Conservation (phyloP, 2,888 invertebrate genomes). For the Cosmorhoe ocellata region DNA sequence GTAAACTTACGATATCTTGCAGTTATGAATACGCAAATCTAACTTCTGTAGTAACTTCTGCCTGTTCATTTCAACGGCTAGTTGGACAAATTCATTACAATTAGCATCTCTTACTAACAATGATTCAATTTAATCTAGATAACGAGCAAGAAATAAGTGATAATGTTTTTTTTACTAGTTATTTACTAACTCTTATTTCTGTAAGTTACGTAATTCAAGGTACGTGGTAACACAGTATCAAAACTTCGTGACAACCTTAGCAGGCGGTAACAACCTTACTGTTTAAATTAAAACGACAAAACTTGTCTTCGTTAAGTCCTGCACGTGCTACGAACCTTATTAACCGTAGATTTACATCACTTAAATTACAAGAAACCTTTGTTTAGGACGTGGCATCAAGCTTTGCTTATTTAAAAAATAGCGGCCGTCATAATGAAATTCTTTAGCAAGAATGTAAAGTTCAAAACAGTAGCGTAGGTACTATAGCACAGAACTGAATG, state of each 20-base stretch:
- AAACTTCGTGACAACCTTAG: conserved; percentile 4
- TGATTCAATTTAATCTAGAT: conserved; percentile 11
- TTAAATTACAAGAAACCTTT: conserved; percentile 76
- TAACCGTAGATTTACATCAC: conserved; percentile 69
- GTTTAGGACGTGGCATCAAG: conserved; percentile 54
- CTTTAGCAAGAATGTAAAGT: too few species aligned
- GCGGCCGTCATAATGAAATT: background rate
- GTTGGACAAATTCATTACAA: conserved; percentile 42
- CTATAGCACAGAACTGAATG: too few species aligned
- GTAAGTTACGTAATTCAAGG: too few species aligned
- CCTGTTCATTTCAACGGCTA: conserved; percentile 54
- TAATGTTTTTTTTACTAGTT: too few species aligned
- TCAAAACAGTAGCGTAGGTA: too few species aligned
- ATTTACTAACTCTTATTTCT: too few species aligned
- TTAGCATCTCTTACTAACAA: conserved; percentile 16
- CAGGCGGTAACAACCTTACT: conserved; percentile 9
- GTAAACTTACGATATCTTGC: conserved; percentile 46
- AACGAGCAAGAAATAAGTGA: background rate
- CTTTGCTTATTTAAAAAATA: background rate
- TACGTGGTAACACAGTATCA: too few species aligned
- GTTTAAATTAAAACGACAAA: conserved; percentile 16
- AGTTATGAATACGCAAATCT: conserved; percentile 70
- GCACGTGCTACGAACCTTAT: conserved; percentile 75
- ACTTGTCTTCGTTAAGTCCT: conserved; percentile 27
- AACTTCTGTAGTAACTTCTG: conserved; percentile 50